Base-by-base conservation (phyloP, 2,888 invertebrate genomes). In the Lithophane leautieri region DNA sequence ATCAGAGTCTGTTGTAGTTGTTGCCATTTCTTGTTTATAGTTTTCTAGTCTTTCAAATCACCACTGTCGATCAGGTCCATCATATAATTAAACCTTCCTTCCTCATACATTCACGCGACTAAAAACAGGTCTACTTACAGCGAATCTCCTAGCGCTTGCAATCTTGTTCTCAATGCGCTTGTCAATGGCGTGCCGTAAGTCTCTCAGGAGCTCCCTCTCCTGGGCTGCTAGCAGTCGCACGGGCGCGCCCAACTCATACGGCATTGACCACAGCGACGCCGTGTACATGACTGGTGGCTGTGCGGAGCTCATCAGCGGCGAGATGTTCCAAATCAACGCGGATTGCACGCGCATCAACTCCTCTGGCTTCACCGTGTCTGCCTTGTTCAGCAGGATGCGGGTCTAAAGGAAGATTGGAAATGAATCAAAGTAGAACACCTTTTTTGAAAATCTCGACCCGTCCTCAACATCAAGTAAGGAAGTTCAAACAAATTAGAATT, bases 261-360 rank as follows among this genome's bases (percentile, higher is more conserved):
- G 98, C 94, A 98, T 97, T 19, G 98, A 98, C 99, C 99, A 99
- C 88, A 98, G 94, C 19, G 98, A 98, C 69, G 98, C 98, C 28
- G 98, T 98, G 95, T 99, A 99, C 97, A 99, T 98, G 72, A 98
- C 97, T 40, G 99, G 99, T 9, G 99, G 99, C 93, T 99, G 99
- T 66, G 98, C 98, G 66, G 99, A 99, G 82, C 99, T 99, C 98
- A 99, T 98, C 89, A 99, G 95, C 9, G 99, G 99, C n/a, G 99
- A 99, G 89, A 99, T 98, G 94, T 99, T 99, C 99, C 99, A 99
- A 90, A 99, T 98, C 71, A 99, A 97, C 19, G 98, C 99, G 87
- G 99, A 98, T 94, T 99, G 99, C 4, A 99, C 99, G 86, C 99
- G 97, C 98, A 99, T 98, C 85, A 99, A 94, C 94, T 99, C 99